Conservation (phyloP, 2,797 vertebrate genomes). For the Sebastes trivittatus region DNA sequence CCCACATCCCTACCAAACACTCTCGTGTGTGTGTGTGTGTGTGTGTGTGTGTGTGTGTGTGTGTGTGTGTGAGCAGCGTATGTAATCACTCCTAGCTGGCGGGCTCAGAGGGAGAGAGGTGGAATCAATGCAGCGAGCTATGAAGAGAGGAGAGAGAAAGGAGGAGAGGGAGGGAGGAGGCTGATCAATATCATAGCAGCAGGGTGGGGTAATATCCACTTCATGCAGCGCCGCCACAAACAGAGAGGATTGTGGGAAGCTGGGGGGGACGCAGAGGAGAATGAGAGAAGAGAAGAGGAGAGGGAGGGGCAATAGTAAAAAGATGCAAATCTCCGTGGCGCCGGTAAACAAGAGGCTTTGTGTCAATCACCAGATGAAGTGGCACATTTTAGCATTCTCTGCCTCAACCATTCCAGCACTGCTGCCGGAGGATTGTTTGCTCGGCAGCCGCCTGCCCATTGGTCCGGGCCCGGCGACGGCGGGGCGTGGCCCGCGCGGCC, state of each 20-base stretch:
- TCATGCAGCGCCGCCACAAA: slow-evolving; percentile 66
- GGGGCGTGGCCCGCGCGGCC: slow-evolving; percentile 39
- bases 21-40: slow-evolving; percentile 14
- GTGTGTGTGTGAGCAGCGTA: slow-evolving; percentile 69
- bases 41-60: slow-evolving; percentile 16
- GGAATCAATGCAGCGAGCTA: slow-evolving; percentile 78
- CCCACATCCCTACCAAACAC: slow-evolving; percentile 51
- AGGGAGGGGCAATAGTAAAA: slow-evolving; percentile 65
- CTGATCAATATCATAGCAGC: slow-evolving; percentile 83
- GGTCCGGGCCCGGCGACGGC: slow-evolving; percentile 31
- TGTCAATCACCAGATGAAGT: slow-evolving; percentile 78
- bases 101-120: slow-evolving; percentile 72
- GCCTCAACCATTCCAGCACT: slow-evolving; percentile 49
- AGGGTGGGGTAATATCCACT: slow-evolving; percentile 82
- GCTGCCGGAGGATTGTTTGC: slow-evolving; percentile 60
- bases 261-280: slow-evolving; percentile 26
- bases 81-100: slow-evolving; percentile 80
- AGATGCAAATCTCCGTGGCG: slow-evolving; percentile 75
- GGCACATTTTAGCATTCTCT: slow-evolving; percentile 74
- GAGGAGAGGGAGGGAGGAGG: slow-evolving; percentile 61
- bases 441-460: slow-evolving; percentile 66
- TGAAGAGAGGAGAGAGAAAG: slow-evolving; percentile 66
- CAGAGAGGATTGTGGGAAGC: slow-evolving; percentile 52
- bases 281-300: slow-evolving; percentile 44
- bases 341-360: slow-evolving; percentile 76